Evolutionary conservation across 1,140 invertebrate species (phyloP).

Genomic region (Uloborus diversus): DNA sequence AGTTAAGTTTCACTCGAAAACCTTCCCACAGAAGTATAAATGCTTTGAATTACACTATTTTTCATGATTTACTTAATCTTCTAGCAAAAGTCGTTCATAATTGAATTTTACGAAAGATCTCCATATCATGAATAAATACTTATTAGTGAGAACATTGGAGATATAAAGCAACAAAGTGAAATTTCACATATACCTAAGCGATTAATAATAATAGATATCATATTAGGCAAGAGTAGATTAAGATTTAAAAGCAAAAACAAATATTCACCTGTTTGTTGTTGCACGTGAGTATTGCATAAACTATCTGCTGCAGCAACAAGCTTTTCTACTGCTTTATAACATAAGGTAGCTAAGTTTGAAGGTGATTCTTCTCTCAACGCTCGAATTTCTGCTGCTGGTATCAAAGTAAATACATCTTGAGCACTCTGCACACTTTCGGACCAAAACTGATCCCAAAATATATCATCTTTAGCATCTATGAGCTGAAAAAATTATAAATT

Average conservation of each 20-base stretch:
- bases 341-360: constrained; percentile 97
- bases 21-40: no score
- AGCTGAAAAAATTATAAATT: constrained; percentile 71
- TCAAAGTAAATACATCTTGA: constrained; percentile 96
- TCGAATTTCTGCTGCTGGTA: constrained; percentile 93
- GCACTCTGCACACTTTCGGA: constrained; percentile 91
- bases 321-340: constrained; percentile 98
- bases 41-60: no score
- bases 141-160: no score
- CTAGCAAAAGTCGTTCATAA: no score
- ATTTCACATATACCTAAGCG: no score
- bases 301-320: constrained; percentile 91
- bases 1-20: no score
- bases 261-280: constrained; percentile 88
- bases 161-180: no score
- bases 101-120: no score
- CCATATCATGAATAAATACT: no score
- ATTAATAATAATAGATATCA: no score
- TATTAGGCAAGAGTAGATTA: background rate
- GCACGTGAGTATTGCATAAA: constrained; percentile 89
- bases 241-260: background rate
- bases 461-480: constrained; percentile 88
- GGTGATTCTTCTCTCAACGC: constrained; percentile 94
- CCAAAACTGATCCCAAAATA: constrained; percentile 99
- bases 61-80: no score